Percentiles rank a stretch among this genome's conserved stretches.
These are phyloP conservation scores for Epinephelus coioides DNA, from an alignment of 2,797 vertebrate species.

Conservation along the genomic window DNA sequence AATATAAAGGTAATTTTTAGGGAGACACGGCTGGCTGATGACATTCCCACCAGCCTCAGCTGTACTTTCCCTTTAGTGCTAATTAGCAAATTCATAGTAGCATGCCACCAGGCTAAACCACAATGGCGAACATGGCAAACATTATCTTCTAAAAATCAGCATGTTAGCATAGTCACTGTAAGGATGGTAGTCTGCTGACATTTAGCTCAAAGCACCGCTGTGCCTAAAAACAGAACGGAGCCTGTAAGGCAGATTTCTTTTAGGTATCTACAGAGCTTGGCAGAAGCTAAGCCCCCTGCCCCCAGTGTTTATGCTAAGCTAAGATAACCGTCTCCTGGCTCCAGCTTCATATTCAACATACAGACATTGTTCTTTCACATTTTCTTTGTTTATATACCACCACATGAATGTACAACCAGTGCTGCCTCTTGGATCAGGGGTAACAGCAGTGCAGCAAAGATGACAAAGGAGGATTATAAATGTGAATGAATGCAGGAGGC, in stretches of 20 bases:
- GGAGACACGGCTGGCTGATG: not conserved
- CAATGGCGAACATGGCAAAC: not conserved
- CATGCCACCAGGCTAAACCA: not conserved
- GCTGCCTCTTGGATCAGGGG: constrained; percentile 26
- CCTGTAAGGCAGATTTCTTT: not conserved
- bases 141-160: not conserved
- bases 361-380: not conserved
- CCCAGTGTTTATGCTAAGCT: not conserved
- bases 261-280: not conserved
- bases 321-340: constrained; percentile 1
- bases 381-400: constrained; percentile 8
- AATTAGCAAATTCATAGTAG: not conserved
- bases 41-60: not conserved
- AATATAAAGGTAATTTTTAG: no score
- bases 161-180: not conserved
- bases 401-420: constrained; percentile 30
- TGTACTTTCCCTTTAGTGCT: not conserved
- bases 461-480: constrained; percentile 47
- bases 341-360: constrained; percentile 6
- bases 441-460: constrained; percentile 35
- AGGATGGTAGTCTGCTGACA: not conserved
- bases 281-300: not conserved
- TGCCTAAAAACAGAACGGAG: not conserved
- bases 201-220: not conserved
- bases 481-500: constrained; percentile 46